Percentiles rank a stretch among this genome's conserved stretches.
phyloP scores from a whole-genome alignment of 2,888 invertebrate genomes.

The Pristionchus fissidentatus region DNA sequence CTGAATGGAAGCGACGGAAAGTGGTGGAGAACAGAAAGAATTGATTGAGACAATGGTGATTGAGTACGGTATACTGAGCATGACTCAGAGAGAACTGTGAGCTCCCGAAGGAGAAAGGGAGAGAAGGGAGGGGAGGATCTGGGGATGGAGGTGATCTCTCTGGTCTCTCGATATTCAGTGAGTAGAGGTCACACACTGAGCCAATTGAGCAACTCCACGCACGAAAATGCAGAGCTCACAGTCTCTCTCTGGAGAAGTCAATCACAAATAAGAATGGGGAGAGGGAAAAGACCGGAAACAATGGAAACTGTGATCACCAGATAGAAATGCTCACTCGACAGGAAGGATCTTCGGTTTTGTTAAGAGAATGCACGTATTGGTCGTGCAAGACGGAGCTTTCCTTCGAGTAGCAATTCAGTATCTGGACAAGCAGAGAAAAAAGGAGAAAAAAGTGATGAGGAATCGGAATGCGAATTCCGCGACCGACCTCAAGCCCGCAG shows the following conservation, averaged over 20 bases:
- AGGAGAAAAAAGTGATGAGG: neutral
- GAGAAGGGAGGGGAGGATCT: neutral
- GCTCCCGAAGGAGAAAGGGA: conserved; percentile 20
- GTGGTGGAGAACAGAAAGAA: neutral
- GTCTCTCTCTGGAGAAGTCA: conserved; percentile 14
- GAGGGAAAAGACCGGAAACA: conserved; percentile 10
- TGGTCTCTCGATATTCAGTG: conserved; percentile 9
- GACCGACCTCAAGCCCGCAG: conserved; percentile 29
- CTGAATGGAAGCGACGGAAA: neutral
- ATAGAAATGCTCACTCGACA: neutral
- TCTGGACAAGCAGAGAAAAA: neutral
- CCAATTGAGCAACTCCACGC: conserved; percentile 29
- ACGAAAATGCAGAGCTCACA: conserved; percentile 3
- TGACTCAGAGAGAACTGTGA: conserved; percentile 29
- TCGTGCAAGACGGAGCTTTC: neutral
- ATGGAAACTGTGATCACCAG: neutral
- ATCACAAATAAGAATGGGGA: neutral
- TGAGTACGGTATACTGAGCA: conserved; percentile 11
- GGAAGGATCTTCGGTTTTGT: neutral
- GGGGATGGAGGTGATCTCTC: neutral
- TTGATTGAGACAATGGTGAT: conserved; percentile 8
- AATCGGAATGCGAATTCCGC: no score
- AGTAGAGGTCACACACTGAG: conserved; percentile 6
- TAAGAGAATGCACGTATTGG: neutral
- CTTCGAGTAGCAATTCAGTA: neutral